Conservation (phyloP, 1,140 invertebrate species). For the Vollenhovia emeryi region DNA sequence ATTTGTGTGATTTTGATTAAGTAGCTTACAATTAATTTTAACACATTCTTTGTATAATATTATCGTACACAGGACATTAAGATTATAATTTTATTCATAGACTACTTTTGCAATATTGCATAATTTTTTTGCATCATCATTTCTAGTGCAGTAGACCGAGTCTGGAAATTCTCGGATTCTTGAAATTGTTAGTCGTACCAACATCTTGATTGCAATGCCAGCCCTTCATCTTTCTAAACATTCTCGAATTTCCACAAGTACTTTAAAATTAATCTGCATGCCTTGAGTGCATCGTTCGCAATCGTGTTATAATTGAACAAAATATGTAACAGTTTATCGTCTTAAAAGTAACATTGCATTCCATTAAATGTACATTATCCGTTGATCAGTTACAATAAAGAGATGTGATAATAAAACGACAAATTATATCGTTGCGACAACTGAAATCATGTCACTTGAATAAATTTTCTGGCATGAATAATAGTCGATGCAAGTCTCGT, state of each 20-base stretch:
- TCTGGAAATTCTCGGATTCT: constrained; percentile 1
- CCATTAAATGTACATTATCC: neutral
- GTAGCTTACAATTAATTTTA: too few relatives aligned
- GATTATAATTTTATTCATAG: neutral
- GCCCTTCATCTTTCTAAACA: constrained; percentile 10
- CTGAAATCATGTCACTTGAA: neutral
- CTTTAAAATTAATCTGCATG: constrained; percentile 26
- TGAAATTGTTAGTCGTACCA: constrained; percentile 1
- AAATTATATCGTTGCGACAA: neutral
- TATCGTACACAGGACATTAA: neutral
- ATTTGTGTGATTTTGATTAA: too few relatives aligned
- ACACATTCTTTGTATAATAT: too few relatives aligned
- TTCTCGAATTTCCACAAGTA: constrained; percentile 5
- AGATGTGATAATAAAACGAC: neutral
- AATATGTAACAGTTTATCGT: constrained; percentile 3
- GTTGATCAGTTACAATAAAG: neutral
- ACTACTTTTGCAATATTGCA: neutral
- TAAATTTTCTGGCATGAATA: neutral
- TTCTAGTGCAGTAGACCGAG: neutral
- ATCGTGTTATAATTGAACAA: neutral
- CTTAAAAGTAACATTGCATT: neutral
- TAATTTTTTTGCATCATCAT: neutral
- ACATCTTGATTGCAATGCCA: constrained; percentile 3
- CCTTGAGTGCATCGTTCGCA: neutral
- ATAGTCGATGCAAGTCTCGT: constrained; percentile 1